These are phyloP conservation scores for Notiomystis cincta DNA, from an alignment of 2,113 vertebrate species.

Conservation along the genomic window DNA sequence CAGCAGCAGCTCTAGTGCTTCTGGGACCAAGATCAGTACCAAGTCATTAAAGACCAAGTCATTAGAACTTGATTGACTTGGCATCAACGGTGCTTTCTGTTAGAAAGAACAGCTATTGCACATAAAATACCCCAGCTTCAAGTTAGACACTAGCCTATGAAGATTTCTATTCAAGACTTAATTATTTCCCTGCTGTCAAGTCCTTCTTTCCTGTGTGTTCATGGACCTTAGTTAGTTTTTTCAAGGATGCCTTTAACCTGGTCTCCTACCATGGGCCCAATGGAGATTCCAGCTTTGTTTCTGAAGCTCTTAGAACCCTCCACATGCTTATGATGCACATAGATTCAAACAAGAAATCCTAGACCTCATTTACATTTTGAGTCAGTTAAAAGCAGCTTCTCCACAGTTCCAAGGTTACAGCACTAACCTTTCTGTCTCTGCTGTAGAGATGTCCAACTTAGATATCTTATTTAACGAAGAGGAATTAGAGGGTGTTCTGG, in stretches of 20 bases:
- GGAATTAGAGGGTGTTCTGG: constrained; percentile 78
- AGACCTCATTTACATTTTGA: background rate
- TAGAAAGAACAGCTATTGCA: background rate
- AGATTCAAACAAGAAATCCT: background rate
- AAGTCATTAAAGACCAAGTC: too few species aligned
- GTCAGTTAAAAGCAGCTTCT: background rate
- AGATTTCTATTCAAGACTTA: background rate
- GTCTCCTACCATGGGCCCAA: accelerated
- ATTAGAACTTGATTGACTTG: background rate
- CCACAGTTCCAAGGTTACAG: background rate
- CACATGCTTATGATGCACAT: background rate
- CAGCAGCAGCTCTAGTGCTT: background rate
- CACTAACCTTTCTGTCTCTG: constrained; percentile 76
- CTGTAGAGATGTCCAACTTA: constrained; percentile 64
- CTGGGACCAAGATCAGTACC: background rate
- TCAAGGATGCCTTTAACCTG: background rate
- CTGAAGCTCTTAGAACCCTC: background rate
- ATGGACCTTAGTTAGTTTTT: background rate
- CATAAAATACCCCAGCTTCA: background rate
- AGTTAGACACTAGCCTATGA: background rate
- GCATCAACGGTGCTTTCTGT: background rate
- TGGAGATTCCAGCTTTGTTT: background rate
- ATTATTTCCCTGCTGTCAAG: background rate
- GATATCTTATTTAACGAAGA: constrained; percentile 70
- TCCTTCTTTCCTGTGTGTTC: background rate